Conservation (phyloP, 2,888 invertebrate genomes). For the Acronicta aceris region DNA sequence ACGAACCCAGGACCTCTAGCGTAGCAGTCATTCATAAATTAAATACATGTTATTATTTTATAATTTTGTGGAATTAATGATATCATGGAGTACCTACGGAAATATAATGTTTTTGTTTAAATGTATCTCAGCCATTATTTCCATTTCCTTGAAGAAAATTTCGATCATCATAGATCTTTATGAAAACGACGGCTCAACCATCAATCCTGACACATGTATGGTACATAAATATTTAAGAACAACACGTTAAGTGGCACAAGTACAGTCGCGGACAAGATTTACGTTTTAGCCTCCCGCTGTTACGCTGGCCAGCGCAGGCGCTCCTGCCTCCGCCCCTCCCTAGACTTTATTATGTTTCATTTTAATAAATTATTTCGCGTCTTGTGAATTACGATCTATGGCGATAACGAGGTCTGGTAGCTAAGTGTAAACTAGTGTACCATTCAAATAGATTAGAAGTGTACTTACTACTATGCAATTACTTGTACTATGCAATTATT, state of each 20-base stretch:
- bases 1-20: too few species aligned
- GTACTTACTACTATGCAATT: slow-evolving; percentile 12
- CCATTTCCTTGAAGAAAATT: background rate
- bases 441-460: slow-evolving; percentile 24
- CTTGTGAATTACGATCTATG: slow-evolving; percentile 50
- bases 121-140: too few species aligned
- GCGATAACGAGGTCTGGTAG: slow-evolving; percentile 41
- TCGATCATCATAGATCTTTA: background rate
- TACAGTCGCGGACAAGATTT: slow-evolving; percentile 70
- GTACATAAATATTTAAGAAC: slow-evolving; percentile 40
- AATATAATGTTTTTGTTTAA: too few species aligned
- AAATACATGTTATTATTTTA: too few species aligned
- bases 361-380: slow-evolving; percentile 55
- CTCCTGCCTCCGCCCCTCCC: slow-evolving; percentile 27
- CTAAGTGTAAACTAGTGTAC: slow-evolving; percentile 46
- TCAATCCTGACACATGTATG: slow-evolving; percentile 39
- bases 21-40: too few species aligned
- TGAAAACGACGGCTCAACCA: slow-evolving; percentile 18
- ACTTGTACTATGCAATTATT: too few species aligned
- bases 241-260: slow-evolving; percentile 57
- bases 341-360: slow-evolving; percentile 57
- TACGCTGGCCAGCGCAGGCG: slow-evolving; percentile 56
- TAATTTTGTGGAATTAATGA: too few species aligned
- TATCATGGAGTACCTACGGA: too few species aligned
- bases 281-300: slow-evolving; percentile 79